Conservation (phyloP, 2,113 vertebrate genomes). For the Dinomys branickii region DNA sequence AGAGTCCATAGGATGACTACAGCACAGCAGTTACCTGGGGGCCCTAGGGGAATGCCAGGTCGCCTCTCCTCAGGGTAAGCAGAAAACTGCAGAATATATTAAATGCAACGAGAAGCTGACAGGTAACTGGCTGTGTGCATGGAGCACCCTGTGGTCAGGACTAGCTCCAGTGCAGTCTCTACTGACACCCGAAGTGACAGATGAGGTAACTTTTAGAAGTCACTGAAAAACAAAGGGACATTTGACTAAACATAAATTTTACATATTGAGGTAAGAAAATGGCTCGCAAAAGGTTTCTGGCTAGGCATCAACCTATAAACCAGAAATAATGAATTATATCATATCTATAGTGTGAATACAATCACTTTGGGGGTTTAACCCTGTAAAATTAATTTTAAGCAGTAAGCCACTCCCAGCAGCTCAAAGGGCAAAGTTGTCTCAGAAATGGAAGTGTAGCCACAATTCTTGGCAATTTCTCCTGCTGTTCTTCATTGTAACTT, state of each 20-base stretch:
- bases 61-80: no score
- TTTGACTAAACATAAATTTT: fast-evolving
- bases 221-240: not conserved
- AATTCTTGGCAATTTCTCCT: fast-evolving
- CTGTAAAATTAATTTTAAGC: not conserved
- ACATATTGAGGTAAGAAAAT: not conserved
- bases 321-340: not conserved
- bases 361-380: not conserved
- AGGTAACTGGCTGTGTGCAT: fast-evolving
- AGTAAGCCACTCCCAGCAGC: fast-evolving
- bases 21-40: fast-evolving
- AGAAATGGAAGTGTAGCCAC: fast-evolving
- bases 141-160: fast-evolving
- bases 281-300: not conserved
- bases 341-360: not conserved
- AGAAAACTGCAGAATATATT: not conserved
- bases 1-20: fast-evolving
- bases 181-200: fast-evolving
- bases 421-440: no score
- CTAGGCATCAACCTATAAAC: not conserved
- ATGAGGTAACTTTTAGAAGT: not conserved
- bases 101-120: fast-evolving
- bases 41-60: fast-evolving
- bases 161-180: fast-evolving
- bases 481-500: not conserved